A percentile compares a stretch with the other conserved stretches of the same genome.
phyloP scores from a whole-genome alignment of 2,113 vertebrate genomes.

The Callorhinus ursinus region DNA sequence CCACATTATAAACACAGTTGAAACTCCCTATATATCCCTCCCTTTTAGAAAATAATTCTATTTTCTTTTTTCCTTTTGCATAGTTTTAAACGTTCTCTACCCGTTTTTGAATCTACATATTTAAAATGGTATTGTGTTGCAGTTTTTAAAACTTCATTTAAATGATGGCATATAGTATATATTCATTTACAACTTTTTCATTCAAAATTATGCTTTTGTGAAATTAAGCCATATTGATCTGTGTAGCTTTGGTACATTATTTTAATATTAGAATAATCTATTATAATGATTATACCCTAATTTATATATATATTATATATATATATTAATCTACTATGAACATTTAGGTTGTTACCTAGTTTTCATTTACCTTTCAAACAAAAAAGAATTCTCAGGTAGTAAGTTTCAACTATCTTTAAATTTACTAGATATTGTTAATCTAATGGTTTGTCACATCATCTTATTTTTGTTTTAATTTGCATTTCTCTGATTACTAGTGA shows the following conservation, averaged over 20 bases:
- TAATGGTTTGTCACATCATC: background rate
- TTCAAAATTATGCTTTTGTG: background rate
- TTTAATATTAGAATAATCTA: background rate
- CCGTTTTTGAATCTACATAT: background rate
- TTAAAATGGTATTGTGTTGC: background rate
- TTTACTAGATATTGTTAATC: constrained; percentile 5
- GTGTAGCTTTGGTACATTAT: background rate
- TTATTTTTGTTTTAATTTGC: constrained; percentile 6
- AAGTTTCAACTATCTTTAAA: background rate
- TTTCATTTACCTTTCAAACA: background rate
- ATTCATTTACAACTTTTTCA: background rate
- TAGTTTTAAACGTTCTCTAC: background rate
- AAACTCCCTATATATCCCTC: background rate
- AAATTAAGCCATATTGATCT: background rate
- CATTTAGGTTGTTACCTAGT: background rate
- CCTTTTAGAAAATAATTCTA: background rate
- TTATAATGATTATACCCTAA: background rate
- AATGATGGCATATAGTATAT: background rate
- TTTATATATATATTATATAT: background rate
- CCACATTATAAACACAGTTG: background rate
- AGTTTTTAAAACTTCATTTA: background rate
- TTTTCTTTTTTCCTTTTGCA: background rate
- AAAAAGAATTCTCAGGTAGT: background rate
- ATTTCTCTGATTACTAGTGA: constrained; percentile 42
- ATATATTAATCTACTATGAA: background rate